phyloP scores from a whole-genome alignment of 2,888 invertebrate species.

The Eristalis arbustorum region DNA sequence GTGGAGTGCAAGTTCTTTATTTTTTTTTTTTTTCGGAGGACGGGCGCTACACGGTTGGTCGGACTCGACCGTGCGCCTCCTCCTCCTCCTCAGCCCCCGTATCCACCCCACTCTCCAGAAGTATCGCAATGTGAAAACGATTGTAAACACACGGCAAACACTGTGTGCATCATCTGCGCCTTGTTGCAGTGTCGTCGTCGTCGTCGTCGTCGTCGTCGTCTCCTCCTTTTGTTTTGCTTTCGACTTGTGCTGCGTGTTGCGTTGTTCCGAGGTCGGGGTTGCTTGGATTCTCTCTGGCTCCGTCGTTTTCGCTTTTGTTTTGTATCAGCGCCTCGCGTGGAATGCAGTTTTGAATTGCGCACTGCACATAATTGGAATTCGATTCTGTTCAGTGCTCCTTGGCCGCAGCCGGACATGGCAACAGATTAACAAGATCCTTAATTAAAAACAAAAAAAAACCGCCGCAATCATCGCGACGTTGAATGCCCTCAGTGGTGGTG shows the following conservation, averaged over 20 bases:
- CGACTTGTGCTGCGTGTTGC: background rate
- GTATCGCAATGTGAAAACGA: constrained; percentile 24
- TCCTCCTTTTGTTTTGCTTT: background rate
- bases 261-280: constrained; percentile 66
- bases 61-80: background rate
- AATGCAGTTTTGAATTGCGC: constrained; percentile 40
- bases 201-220: too few relatives aligned
- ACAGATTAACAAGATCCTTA: constrained; percentile 36
- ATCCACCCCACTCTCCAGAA: background rate
- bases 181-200: background rate
- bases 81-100: background rate
- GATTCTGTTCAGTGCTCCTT: constrained; percentile 27
- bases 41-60: constrained; percentile 9
- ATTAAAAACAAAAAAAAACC: constrained; percentile 20
- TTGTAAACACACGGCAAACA: constrained; percentile 48
- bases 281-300: background rate
- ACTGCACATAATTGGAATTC: constrained; percentile 49
- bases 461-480: background rate
- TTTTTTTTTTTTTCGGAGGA: background rate
- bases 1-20: background rate
- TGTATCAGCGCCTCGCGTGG: background rate
- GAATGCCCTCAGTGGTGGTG: background rate
- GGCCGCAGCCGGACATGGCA: background rate
- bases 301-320: background rate
- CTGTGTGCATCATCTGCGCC: constrained; percentile 2